Percentiles rank a stretch among this genome's conserved stretches.
Evolutionary conservation across 2,888 invertebrate species (phyloP).

Genomic region (Coleophora flavipennella): DNA sequence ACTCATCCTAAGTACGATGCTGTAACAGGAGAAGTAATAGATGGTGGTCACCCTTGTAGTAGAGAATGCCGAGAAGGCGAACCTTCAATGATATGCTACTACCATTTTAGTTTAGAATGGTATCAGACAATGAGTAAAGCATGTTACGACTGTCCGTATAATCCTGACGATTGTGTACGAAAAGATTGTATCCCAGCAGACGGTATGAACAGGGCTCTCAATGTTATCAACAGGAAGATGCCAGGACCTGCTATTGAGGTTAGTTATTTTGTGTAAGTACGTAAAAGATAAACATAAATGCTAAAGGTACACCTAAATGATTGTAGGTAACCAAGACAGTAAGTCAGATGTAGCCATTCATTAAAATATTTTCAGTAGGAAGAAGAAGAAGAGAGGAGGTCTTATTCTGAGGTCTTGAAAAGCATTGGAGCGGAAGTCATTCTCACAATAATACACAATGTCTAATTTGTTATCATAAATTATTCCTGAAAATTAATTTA

Average conservation of each 20-base stretch:
- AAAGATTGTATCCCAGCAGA: constrained; percentile 89
- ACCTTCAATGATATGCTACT: constrained; percentile 78
- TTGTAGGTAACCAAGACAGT: too few relatives aligned
- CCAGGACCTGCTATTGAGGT: constrained; percentile 91
- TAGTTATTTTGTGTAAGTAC: constrained; percentile 13
- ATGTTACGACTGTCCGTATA: constrained; percentile 86
- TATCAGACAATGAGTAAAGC: constrained; percentile 92
- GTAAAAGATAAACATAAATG: too few relatives aligned
- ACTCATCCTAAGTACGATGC: constrained; percentile 54
- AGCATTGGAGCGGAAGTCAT: too few relatives aligned
- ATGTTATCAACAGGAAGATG: constrained; percentile 87
- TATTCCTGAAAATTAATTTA: too few relatives aligned
- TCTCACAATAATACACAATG: too few relatives aligned
- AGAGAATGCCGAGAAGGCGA: constrained; percentile 76
- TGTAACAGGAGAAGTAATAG: constrained; percentile 55
- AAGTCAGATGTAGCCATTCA: too few relatives aligned
- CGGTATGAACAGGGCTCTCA: constrained; percentile 81
- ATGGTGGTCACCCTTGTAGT: constrained; percentile 73
- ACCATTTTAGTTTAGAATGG: constrained; percentile 84
- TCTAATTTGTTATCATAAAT: too few relatives aligned
- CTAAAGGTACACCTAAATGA: too few relatives aligned
- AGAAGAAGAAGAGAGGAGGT: too few relatives aligned
- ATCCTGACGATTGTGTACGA: constrained; percentile 80
- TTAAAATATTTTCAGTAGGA: too few relatives aligned
- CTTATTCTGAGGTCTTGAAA: too few relatives aligned